Evolutionary conservation across 2,888 invertebrate genomes (phyloP).

Genomic region (Callosobruchus maculatus): DNA sequence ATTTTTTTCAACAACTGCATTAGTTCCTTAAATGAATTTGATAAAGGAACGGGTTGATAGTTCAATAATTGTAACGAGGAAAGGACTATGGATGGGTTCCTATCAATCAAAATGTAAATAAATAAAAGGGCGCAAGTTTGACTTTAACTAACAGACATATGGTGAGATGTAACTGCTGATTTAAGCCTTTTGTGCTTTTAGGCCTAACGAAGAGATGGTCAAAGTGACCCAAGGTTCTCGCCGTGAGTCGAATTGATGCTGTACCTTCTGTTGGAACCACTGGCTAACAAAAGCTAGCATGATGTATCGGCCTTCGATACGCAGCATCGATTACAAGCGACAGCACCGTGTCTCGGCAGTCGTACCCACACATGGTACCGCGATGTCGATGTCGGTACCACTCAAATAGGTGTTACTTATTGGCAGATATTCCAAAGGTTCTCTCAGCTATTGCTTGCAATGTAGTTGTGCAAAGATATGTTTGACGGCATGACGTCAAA

Average conservation of each 20-base stretch:
- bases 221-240: no score
- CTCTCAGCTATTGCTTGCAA: conserved; percentile 17
- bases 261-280: conserved; percentile 1
- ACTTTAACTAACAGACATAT: no score
- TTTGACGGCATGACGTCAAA: background rate
- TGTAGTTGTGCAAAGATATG: background rate
- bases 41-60: no score
- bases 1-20: no score
- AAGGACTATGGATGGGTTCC: no score
- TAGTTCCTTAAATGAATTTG: no score
- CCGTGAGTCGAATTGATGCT: conserved; percentile 3
- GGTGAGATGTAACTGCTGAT: no score
- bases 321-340: conserved; percentile 19
- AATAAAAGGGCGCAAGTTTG: no score
- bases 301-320: conserved; percentile 25
- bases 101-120: no score
- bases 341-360: background rate
- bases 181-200: no score
- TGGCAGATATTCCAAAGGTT: conserved; percentile 21
- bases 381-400: background rate
- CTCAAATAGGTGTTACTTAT: conserved; percentile 20
- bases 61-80: no score
- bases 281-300: conserved; percentile 7
- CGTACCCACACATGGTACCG: background rate
- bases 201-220: no score